These are phyloP conservation scores for Carterocephalus palaemon DNA, from an alignment of 2,888 invertebrate genomes.

Conservation along the genomic window DNA sequence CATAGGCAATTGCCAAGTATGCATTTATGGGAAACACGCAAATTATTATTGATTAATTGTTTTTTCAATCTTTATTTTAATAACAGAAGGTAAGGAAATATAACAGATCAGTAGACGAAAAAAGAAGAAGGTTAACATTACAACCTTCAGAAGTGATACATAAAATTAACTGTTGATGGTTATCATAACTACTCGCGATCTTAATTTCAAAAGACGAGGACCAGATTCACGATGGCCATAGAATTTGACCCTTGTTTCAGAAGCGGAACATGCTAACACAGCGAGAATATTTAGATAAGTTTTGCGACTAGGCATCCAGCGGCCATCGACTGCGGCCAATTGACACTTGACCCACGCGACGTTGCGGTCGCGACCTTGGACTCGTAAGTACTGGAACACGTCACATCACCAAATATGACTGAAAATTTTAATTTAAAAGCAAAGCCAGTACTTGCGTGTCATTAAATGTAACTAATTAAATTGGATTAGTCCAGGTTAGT, in stretches of 20 bases:
- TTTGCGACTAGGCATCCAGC: slow-evolving; percentile 60
- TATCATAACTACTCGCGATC: slow-evolving; percentile 35
- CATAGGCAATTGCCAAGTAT: neutral
- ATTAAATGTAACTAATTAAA: slow-evolving; percentile 35
- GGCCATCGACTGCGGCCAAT: slow-evolving; percentile 67
- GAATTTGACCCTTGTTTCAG: slow-evolving; percentile 69
- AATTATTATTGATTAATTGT: slow-evolving; percentile 1
- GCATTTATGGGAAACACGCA: neutral
- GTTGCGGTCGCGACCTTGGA: slow-evolving; percentile 64
- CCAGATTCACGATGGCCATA: slow-evolving; percentile 66
- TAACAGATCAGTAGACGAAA: no score
- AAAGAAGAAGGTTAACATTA: no score
- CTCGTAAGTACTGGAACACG: slow-evolving; percentile 51
- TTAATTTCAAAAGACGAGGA: slow-evolving; percentile 49
- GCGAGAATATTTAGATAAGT: slow-evolving; percentile 41
- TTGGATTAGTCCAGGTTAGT: slow-evolving; percentile 63
- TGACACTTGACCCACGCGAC: slow-evolving; percentile 71
- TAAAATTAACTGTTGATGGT: neutral
- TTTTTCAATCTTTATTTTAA: no score
- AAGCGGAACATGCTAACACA: slow-evolving; percentile 43
- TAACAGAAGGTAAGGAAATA: no score
- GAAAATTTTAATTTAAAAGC: slow-evolving; percentile 33
- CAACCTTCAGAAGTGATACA: no score
- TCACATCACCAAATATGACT: slow-evolving; percentile 42
- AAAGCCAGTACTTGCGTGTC: slow-evolving; percentile 45